Evolutionary conservation across 2,797 vertebrate genomes (phyloP).

Genomic region (Todus mexicanus): DNA sequence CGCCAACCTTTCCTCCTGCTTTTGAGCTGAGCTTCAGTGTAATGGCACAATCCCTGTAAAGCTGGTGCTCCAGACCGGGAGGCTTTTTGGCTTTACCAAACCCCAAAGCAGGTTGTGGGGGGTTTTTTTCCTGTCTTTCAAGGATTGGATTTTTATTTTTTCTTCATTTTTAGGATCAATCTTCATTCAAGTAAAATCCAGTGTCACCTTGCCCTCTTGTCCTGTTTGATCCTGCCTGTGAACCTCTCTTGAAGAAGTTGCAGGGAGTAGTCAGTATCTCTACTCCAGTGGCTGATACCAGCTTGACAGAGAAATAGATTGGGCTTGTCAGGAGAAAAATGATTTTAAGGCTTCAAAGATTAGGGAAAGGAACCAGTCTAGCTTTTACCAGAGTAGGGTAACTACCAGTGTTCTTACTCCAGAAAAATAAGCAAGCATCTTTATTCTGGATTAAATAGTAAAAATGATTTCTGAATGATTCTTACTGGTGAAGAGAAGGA

Average conservation of each 20-base stretch:
- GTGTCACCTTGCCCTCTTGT: background rate
- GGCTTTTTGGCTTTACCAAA: background rate
- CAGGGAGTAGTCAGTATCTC: background rate
- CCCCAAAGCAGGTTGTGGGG: background rate
- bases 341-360: background rate
- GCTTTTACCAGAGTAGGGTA: background rate
- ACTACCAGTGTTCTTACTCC: background rate
- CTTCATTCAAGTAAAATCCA: too few species aligned
- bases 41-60: background rate
- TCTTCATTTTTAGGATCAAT: too few species aligned
- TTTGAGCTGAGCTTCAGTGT: background rate
- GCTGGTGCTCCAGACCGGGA: background rate
- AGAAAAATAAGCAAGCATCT: background rate
- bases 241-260: background rate
- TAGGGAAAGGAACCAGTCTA: background rate
- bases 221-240: background rate
- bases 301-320: background rate
- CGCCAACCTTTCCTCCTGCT: background rate
- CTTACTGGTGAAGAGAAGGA: background rate
- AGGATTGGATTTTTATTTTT: background rate
- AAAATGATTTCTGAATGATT: background rate
- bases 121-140: background rate
- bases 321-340: background rate
- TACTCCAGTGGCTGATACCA: background rate
- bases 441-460: background rate